Base-by-base conservation (phyloP, 2,888 invertebrate species). In the Drosophila meridiana region DNA sequence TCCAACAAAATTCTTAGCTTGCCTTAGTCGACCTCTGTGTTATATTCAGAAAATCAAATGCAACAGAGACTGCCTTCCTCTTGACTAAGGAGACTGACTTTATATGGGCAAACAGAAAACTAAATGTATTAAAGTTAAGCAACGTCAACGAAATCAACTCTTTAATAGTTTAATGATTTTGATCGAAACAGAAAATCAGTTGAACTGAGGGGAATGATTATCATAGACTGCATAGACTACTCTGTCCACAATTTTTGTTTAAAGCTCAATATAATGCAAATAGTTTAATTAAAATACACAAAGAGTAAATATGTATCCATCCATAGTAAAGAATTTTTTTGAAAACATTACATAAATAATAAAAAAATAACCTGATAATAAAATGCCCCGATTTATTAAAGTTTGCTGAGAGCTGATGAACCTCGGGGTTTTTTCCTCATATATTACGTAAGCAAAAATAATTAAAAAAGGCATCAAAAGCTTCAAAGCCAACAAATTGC, bases 381-480 rank as follows among this genome's bases (percentile, higher is more conserved):
- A n/a, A n/a, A n/a, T n/a, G n/a, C n/a, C n/a, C n/a, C n/a, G n/a
- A n/a, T n/a, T n/a, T n/a, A n/a, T n/a, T n/a, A n/a, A n/a, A n/a
- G n/a, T n/a, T n/a, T n/a, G 14, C 30, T 20, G 30, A 56, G 6
- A 32, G 26, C 11, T n/a, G 3, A 20, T 56, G 5, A 26, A 26
- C 4, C 13, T 14, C 9, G 4, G 1, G 1, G 4, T n/a, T n/a
- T 28, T 55, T 7, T 56, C 28, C 6, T 14, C 26, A 55, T 62
- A 56, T 30, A 32, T 56, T 40, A 43, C 32, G 55, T 52, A 63
- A 30, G 20, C 40, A 69, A 60, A 52, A 56, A 30, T 50, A 60
- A 67, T 36, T 38, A 3, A 28, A 38, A 52, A 66, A 52, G n/a
- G 11, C 48, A 38, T 3, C 20, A 32, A 34, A n/a, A 11, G 8